These are phyloP conservation scores for Oreochromis aureus DNA, from an alignment of 2,113 vertebrate species.

Conservation along the genomic window DNA sequence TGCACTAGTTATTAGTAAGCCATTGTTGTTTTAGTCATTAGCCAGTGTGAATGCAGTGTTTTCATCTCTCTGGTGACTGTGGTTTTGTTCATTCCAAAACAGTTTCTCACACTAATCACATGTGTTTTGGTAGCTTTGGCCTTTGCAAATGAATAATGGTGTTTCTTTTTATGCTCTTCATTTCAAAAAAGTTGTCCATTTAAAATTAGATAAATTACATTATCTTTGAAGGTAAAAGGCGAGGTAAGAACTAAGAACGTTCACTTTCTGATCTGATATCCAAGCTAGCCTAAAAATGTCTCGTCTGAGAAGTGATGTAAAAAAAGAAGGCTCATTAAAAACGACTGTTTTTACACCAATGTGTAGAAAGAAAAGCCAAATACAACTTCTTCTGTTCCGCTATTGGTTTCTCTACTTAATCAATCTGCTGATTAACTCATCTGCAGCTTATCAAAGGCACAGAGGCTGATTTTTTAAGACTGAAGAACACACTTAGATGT, in stretches of 20 bases:
- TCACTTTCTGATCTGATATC: background rate
- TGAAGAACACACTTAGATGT: background rate
- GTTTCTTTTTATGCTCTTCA: background rate
- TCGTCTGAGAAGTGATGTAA: background rate
- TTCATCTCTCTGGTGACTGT: background rate
- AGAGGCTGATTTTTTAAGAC: background rate
- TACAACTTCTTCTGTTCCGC: fast-evolving
- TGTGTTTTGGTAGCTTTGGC: background rate
- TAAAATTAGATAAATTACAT: background rate
- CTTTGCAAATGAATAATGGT: background rate
- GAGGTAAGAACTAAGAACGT: background rate
- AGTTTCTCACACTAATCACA: background rate
- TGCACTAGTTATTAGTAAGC: background rate
- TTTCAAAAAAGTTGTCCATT: background rate
- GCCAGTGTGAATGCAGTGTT: background rate
- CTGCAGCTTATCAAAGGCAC: background rate
- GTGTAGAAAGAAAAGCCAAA: background rate
- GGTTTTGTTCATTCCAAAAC: background rate
- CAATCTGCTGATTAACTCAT: background rate
- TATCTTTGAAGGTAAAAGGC: background rate
- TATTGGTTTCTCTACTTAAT: background rate
- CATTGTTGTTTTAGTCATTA: background rate
- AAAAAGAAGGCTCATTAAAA: background rate
- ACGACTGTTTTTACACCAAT: background rate
- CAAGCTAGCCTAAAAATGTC: background rate